These are phyloP conservation scores for Limnodromus scolopaceus DNA, from an alignment of 2,797 vertebrate species.

Conservation along the genomic window DNA sequence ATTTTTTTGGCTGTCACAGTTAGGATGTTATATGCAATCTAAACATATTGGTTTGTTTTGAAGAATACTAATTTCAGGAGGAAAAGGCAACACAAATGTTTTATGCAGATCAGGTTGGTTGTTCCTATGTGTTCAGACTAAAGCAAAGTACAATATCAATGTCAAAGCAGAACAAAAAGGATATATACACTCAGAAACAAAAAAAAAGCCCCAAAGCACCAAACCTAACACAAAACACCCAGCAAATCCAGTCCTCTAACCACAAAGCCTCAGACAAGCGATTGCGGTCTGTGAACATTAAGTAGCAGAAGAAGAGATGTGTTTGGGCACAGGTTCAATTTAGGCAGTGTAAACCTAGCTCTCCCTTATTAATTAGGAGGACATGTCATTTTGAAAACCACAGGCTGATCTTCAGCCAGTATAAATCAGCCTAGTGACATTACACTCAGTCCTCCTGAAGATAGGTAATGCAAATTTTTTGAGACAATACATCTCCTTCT, in stretches of 20 bases:
- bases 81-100: constrained; percentile 35
- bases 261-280: neutral
- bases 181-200: neutral
- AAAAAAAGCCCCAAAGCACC: neutral
- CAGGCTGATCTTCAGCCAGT: neutral
- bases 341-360: neutral
- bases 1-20: constrained; percentile 51
- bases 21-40: constrained; percentile 23
- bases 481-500: neutral
- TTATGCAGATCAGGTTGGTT: constrained; percentile 11
- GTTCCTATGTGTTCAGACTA: constrained; percentile 48
- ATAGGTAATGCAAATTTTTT: neutral
- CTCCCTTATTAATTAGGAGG: constrained; percentile 13
- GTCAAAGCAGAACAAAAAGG: constrained; percentile 58
- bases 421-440: neutral
- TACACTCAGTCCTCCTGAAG: neutral
- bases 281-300: neutral
- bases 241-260: neutral
- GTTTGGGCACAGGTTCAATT: constrained; percentile 21
- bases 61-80: constrained; percentile 68
- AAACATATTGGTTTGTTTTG: constrained; percentile 47
- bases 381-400: neutral
- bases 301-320: neutral
- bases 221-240: neutral
- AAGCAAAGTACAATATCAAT: constrained; percentile 53